Base-by-base conservation (phyloP, 2,888 invertebrate genomes). In the Flexamia atlantica region DNA sequence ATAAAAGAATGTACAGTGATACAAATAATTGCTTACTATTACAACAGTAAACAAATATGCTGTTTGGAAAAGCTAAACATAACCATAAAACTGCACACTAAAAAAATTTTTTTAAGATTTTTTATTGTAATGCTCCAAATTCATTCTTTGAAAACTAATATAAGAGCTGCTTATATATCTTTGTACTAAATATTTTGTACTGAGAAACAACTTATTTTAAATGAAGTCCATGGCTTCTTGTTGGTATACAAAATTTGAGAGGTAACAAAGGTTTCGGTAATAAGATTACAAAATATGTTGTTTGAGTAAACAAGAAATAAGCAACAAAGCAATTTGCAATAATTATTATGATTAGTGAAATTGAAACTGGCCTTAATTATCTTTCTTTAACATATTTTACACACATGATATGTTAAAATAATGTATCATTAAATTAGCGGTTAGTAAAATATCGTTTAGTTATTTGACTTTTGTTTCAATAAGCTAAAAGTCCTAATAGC, bases 151-250 rank as follows among this genome's bases (percentile, higher is more conserved):
- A 20, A 36, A 36, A 5, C 5, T 40, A 23, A 25, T 64, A 64
- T 17, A 14, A 64, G 25, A 10, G 30, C 30, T 10, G 9, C 28
- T 30, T 64, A 64, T 10, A 50, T 7, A 57, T 57, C 14, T n/a
- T 28, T 64, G 64, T 64, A 28, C 64, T 64, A 28, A 28, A 28
- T n/a, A n/a, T 25, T 64, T 64, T 64, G 64, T 64, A 64, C 64
- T 64, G 28, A 2, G n/a, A 5, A 28, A 9, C n/a, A n/a, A n/a
- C n/a, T 64, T 9, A 23, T 2, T 3, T 53, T 53, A 53, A 20
- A 23, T 5, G n/a, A 46, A 23, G 46, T 46, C 12, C 2, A 17
- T 14, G 14, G 14, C 46, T 17, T 46, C 46, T 14, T 46, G 3
- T 46, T 14, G 46, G 46, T 46, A 46, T 9, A 46, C 14, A 14